Evolutionary conservation across 2,888 invertebrate genomes (phyloP).

Genomic region (Lasioglossum calceatum): DNA sequence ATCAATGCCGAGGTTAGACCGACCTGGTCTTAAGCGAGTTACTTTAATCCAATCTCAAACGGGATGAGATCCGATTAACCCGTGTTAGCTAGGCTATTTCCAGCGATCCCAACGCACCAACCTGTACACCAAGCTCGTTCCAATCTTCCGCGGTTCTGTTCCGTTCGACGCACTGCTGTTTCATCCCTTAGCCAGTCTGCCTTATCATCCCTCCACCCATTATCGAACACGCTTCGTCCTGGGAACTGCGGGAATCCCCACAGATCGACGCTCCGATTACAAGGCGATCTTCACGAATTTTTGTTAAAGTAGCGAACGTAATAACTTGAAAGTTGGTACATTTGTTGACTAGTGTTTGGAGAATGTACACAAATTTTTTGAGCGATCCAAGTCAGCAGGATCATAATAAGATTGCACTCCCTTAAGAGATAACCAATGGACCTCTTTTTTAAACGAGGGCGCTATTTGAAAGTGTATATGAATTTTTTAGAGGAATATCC

Average conservation of each 20-base stretch:
- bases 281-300: not conserved
- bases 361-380: not conserved
- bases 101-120: conserved; percentile 62
- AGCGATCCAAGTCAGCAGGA: not conserved
- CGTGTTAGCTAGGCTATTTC: conserved; percentile 72
- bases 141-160: conserved; percentile 28
- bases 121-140: conserved; percentile 15
- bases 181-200: too few relatives aligned
- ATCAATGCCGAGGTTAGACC: conserved; percentile 72
- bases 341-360: not conserved
- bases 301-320: not conserved
- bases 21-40: conserved; percentile 71
- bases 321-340: not conserved
- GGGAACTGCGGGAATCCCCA: not conserved
- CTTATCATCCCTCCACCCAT: not conserved
- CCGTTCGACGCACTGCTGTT: conserved; percentile 21
- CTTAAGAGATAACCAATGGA: too few relatives aligned
- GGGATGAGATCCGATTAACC: conserved; percentile 74
- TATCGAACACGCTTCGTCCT: not conserved
- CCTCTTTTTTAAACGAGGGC: not conserved
- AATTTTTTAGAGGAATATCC: too few relatives aligned
- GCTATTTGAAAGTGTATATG: not conserved
- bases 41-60: conserved; percentile 75
- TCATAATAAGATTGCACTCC: too few relatives aligned
- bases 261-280: not conserved